Evolutionary conservation across 1,140 invertebrate species (phyloP), one percentile per base, ranked within the genome.

Genomic region (Drosophila aff.): DNA sequence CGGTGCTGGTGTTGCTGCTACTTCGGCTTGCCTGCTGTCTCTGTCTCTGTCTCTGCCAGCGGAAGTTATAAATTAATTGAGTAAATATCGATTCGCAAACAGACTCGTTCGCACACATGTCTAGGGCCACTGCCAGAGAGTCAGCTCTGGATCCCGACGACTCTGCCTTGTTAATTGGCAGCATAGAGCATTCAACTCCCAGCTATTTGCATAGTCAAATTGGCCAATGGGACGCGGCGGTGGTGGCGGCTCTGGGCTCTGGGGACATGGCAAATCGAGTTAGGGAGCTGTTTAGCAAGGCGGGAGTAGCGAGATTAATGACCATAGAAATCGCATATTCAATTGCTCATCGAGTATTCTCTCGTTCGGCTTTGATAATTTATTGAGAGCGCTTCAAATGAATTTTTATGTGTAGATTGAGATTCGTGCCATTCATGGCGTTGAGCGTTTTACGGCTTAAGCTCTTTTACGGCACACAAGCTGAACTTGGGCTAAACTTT

Each of bases 61-160:
- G 84, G 85, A 89, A 90, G 84, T 89, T 90, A 89, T 89, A 89
- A 89, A 89, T 89, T 89, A 89, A 89, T 89, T 89, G 85, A 89
- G 85, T 89, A 90, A 89, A 89, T 89, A 89, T 89, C 85, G 85
- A 89, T 89, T 89, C 75, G 69, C 84, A 60, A 41, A 73, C 69
- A 60, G 43, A 73, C 28, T 55, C 52, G 57, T 23, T 36, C 66
- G 55, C 26, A 68, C 40, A 47, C 16, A 47, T 52, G 71, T 61
- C 67, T 74, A 73, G 69, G 68, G 58, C 72, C 41, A 43, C 1
- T 4, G n/a, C 3, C 38, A 40, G 38, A 33, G 33, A 8, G 4
- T 0, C 2, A 10, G 52, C 52, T 55, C 33, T 3, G 2, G 9
- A 15, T 38, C n/a, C 6, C 11, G 28, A 0, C 11, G 28, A 0